Percentiles rank a stretch among this genome's conserved stretches.
These are phyloP conservation scores for Trigoniulus corallinus DNA, from an alignment of 1,140 invertebrate species.

Conservation along the genomic window DNA sequence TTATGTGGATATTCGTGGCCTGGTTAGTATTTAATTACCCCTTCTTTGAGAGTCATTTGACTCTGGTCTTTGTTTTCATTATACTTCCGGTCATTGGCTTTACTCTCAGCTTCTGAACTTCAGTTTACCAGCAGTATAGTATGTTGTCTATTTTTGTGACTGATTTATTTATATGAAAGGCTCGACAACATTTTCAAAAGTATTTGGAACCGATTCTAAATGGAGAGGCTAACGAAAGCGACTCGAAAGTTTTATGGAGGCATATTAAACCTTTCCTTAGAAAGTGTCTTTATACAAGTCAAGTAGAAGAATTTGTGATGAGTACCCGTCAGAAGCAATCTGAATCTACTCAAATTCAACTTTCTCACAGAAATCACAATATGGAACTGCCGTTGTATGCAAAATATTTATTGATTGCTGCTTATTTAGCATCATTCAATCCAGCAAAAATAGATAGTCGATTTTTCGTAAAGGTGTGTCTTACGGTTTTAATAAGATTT, in stretches of 20 bases:
- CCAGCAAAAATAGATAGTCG: slow-evolving; percentile 65
- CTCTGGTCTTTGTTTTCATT: slow-evolving; percentile 7
- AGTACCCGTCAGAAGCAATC: slow-evolving; percentile 22
- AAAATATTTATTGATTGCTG: slow-evolving; percentile 71
- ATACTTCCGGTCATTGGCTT: no score
- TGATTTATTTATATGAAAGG: slow-evolving; percentile 11
- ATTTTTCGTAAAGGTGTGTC: slow-evolving; percentile 26
- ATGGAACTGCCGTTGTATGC: slow-evolving; percentile 75
- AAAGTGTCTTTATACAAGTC: slow-evolving; percentile 6
- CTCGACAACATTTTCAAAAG: slow-evolving; percentile 36
- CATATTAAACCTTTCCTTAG: slow-evolving; percentile 57
- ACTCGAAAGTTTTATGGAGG: slow-evolving; percentile 52
- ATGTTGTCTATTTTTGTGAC: slow-evolving; percentile 9
- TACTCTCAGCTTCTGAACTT: no score
- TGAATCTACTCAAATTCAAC: slow-evolving; percentile 7
- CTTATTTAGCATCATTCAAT: slow-evolving; percentile 81
- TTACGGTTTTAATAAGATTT: slow-evolving; percentile 1
- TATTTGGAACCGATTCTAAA: slow-evolving; percentile 55
- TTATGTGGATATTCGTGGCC: slow-evolving; percentile 46
- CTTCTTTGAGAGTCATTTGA: background rate
- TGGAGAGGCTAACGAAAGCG: slow-evolving; percentile 34
- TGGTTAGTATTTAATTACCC: slow-evolving; percentile 35
- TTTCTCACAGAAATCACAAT: background rate
- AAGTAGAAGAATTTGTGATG: slow-evolving; percentile 11
- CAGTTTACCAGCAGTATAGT: no score